Evolutionary conservation across 2,888 invertebrate species (phyloP), one percentile per base, ranked within the genome.

Genomic region (Acanthosepion lycidas): DNA sequence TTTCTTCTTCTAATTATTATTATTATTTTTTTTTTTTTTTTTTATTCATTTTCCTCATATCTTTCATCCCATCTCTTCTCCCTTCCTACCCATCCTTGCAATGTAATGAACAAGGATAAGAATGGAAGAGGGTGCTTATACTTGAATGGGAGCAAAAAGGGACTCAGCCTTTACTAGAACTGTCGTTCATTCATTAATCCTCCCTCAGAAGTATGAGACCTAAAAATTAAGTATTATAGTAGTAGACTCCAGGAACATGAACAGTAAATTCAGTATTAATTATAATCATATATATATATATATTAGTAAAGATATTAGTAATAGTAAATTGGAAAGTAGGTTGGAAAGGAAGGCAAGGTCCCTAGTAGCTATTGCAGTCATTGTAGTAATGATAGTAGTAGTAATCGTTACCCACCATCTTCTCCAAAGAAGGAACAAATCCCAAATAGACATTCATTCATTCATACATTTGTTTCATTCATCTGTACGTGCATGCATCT

Each of bases 141-240:
- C 78, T 18, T 78, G 78, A 78, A 78, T 78, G 78, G 78, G 78
- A 78, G 78, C n/a, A n/a, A 64, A 59, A 78, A 78, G 78, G 78
- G 78, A 78, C 5, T 23, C 33, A 33, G 12, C 33, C 12, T 78
- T 78, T 33, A 78, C 78, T 33, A 78, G n/a, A 12, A 15, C n/a
- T n/a, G 78, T 15, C 78, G 33, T 78, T 78, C 78, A 78, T 78
- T 78, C 78, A 78, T 78, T 78, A 78, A 15, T 78, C 78, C 12
- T 78, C n/a, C 78, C n/a, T 78, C 78, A n/a, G 33, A 78, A 78
- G 15, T 78, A 12, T n/a, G n/a, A 78, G 15, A 33, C n/a, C 78
- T 18, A 9, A 78, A 78, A 78, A 78, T 78, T 78, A 78, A 78
- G 78, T 78, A n/a, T n/a, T 12, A 18, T 78, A 8, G 12, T 78